Conservation (phyloP, 1,140 invertebrate genomes). For the Mercenaria mercenaria region DNA sequence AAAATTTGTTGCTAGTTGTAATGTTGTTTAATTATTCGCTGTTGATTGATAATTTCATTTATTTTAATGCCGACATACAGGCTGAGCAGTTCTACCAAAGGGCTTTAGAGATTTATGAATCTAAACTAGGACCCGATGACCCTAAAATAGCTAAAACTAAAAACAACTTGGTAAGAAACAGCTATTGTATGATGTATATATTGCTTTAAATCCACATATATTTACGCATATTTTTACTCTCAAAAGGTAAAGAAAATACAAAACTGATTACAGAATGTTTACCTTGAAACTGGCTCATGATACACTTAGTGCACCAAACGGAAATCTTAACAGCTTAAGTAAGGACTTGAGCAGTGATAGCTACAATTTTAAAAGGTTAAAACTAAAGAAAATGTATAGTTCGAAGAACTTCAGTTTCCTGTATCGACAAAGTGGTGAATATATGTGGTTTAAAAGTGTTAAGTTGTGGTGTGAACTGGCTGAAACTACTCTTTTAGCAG, state of each 20-base stretch:
- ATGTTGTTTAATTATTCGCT: too few species aligned
- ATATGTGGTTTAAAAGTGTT: conserved; percentile 6
- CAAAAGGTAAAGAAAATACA: too few species aligned
- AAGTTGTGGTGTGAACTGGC: conserved; percentile 28
- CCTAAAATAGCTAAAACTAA: conserved; percentile 99
- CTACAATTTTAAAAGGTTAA: too few species aligned
- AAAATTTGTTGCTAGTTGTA: too few species aligned
- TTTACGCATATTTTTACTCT: too few species aligned
- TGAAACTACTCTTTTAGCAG: not conserved
- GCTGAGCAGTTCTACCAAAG: conserved; percentile 97
- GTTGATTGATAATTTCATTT: not conserved
- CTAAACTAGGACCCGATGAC: conserved; percentile 98
- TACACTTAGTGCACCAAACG: too few species aligned
- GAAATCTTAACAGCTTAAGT: too few species aligned
- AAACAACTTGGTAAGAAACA: conserved; percentile 93
- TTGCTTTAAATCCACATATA: conserved; percentile 33
- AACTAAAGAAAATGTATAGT: too few species aligned
- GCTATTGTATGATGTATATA: conserved; percentile 42
- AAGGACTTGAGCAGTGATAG: too few species aligned
- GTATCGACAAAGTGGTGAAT: not conserved
- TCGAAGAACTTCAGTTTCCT: too few species aligned
- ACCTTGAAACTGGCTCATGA: too few species aligned
- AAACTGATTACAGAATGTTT: too few species aligned
- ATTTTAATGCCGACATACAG: conserved; percentile 87
- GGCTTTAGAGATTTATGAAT: conserved; percentile 99